A percentile compares a stretch with the other conserved stretches of the same genome.
Evolutionary conservation across 2,888 invertebrate genomes (phyloP).

Genomic region (Aphrophora alni): DNA sequence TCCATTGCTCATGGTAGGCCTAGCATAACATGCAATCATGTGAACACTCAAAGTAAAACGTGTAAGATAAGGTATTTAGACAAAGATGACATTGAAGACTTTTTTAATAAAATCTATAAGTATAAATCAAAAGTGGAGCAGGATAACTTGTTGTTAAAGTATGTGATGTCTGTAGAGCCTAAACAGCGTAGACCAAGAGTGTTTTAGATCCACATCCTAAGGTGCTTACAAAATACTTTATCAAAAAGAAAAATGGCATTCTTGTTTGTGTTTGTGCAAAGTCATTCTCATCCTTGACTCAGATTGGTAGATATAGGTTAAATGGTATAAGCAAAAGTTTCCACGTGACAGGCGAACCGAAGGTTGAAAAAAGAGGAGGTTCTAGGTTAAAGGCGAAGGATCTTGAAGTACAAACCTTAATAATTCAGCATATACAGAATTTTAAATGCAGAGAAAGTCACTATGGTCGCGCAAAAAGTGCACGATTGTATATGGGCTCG

Average conservation of each 20-base stretch:
- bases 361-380: slow-evolving; percentile 21
- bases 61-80: slow-evolving; percentile 7
- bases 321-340: slow-evolving; percentile 11
- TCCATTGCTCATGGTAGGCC: slow-evolving; percentile 14
- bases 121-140: slow-evolving; percentile 1
- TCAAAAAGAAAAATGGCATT: not conserved
- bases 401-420: not conserved
- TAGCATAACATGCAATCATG: slow-evolving; percentile 4
- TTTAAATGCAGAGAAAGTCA: slow-evolving; percentile 21
- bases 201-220: not conserved
- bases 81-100: slow-evolving; percentile 7
- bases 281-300: slow-evolving; percentile 4
- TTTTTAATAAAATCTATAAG: not conserved
- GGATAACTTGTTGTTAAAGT: slow-evolving; percentile 4
- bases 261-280: slow-evolving; percentile 14
- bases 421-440: slow-evolving; percentile 21
- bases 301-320: slow-evolving; percentile 10
- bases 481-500: slow-evolving; percentile 19
- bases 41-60: slow-evolving; percentile 7
- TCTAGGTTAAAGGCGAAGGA: not conserved
- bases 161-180: not conserved
- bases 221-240: slow-evolving; percentile 11
- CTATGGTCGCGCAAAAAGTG: no score
- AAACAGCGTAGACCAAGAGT: not conserved
- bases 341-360: not conserved